Evolutionary conservation across 1,140 invertebrate species (phyloP), one percentile per base, ranked within the genome.

Genomic region (Drosophila pseudoananassae): DNA sequence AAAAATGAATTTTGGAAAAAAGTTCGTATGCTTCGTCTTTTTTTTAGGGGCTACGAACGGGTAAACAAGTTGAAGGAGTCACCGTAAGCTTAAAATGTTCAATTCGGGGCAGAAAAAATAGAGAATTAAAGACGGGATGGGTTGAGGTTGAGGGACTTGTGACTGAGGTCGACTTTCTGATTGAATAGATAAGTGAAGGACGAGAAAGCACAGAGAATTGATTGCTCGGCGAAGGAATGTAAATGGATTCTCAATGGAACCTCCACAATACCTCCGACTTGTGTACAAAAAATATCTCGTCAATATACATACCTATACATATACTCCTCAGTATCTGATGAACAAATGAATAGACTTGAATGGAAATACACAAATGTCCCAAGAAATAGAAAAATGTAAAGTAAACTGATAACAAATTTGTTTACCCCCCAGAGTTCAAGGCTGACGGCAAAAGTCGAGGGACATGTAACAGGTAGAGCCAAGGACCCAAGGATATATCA

Each of bases 111-210:
- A 68, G 6, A 17, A 27, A 27, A 27, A 27, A 27, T 27, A 27
- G 25, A 27, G 51, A 15, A 51, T 23, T 17, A 20, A 40, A 23
- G n/a, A 50, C 1, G 47, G 56, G 27, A 5, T 9, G 6, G 14
- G 40, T 15, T 43, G 14, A 5, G 10, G 12, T 36, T 36, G 40
- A 7, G 14, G 40, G 20, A 38, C 33, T 54, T 54, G 49, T 65
- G 78, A 77, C 74, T 65, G 72, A 76, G 69, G 78, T 70, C 64
- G 74, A 78, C 63, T 82, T 55, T 65, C 74, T 77, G 77, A 81
- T 84, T 87, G 81, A 84, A 81, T 77, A 72, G 70, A 75, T 75
- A 75, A 75, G 47, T 65, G 52, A 65, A 38, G 70, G 51, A 74
- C 31, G 45, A 52, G 27, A 65, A 56, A 51, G 53, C 60, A 57